Evolutionary conservation across 1,140 invertebrate species (phyloP), one percentile per base, ranked within the genome.

Genomic region (Holotrichia oblita): DNA sequence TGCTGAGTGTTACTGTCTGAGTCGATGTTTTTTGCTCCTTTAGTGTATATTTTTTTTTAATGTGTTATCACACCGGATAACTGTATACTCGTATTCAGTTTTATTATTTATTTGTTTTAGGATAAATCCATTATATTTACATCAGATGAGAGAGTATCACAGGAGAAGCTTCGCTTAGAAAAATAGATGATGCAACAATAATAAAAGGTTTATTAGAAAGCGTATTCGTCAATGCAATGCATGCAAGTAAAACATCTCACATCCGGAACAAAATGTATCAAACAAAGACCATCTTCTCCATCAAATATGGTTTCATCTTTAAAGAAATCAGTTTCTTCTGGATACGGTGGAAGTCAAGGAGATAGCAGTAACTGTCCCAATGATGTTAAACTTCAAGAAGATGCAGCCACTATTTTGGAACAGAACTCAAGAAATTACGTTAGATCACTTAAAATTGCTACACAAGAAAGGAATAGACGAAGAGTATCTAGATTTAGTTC

Each of bases 371-470:
- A 86, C 40, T 82, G 78, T 6, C 40, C 81, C 7, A 48, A 76
- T 0, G 84, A 83, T 10, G 76, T 82, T 2, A 83, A 81, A 79
- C 72, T 83, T 0, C 81, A 83, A 0, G 82, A 84, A n/a, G 84
- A 84, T 40, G 76, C 79, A 2, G 81, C 80, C 34, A 79, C 77
- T 2, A 48, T 85, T 42, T 40, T 85, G 8, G 85, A 87, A 73
- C 85, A 85, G 77, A 87, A 87, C 73, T n/a, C n/a, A n/a, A 79
- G 83, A 7, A 79, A 81, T 17, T 87, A 81, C 76, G 85, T 86
- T 9, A 86, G 84, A 80, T 84, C 84, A 4, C 84, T 87, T 9
- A 79, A 44, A 61, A 81, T 69, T 48, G 80, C 17, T 61, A 75
- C 4, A 76, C 75, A 72, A 55, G 77, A 34, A 61, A 77, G 12